Evolutionary conservation across 2,113 vertebrate genomes (phyloP).

Genomic region (Mirounga angustirostris): DNA sequence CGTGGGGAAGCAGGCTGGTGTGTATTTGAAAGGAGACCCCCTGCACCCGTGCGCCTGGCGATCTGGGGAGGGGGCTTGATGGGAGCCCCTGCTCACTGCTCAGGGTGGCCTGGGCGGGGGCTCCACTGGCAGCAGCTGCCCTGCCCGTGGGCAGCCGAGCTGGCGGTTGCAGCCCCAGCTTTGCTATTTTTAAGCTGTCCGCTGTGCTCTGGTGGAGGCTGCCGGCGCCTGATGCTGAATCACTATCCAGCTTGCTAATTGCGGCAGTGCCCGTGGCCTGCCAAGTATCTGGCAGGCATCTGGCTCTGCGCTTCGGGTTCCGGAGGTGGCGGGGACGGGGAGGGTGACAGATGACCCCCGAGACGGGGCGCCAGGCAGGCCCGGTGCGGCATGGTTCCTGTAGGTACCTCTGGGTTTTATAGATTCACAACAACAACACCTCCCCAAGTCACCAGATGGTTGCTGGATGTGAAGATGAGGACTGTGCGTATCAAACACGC

Average conservation of each 20-base stretch:
- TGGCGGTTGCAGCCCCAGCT: slow-evolving; percentile 31
- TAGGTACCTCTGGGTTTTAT: background rate
- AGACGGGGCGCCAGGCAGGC: background rate
- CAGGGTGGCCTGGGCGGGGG: too few relatives aligned
- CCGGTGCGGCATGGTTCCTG: background rate
- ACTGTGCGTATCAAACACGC: too few relatives aligned
- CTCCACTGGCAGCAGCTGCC: too few relatives aligned
- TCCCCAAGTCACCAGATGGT: background rate
- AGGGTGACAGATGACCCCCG: background rate
- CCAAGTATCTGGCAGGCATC: slow-evolving; percentile 68
- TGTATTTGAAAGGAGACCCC: background rate
- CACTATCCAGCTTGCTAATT: slow-evolving; percentile 84
- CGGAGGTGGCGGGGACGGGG: background rate
- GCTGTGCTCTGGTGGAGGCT: slow-evolving; percentile 66
- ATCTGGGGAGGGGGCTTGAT: background rate
- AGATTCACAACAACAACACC: background rate
- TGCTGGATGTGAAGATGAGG: background rate
- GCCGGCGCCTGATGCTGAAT: slow-evolving; percentile 79
- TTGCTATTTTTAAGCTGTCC: slow-evolving; percentile 86
- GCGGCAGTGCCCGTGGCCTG: slow-evolving; percentile 80
- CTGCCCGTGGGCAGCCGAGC: too few relatives aligned
- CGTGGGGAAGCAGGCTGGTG: fast-evolving
- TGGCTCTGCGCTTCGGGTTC: background rate
- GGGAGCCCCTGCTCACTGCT: background rate
- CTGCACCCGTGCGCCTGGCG: fast-evolving